Conservation (phyloP, 2,888 invertebrate species). For the Lysandra coridon region DNA sequence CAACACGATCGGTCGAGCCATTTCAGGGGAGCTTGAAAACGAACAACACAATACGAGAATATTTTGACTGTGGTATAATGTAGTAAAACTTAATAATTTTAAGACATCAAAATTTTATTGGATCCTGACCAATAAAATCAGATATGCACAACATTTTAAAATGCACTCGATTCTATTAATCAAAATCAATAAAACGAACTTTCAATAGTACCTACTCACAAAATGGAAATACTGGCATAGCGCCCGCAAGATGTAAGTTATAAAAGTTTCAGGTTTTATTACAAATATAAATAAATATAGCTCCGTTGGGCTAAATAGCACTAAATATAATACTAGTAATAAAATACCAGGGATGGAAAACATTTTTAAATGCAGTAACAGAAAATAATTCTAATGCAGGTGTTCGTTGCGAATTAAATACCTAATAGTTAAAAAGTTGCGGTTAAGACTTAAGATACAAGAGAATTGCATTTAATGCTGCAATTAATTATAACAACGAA, state of each 20-base stretch:
- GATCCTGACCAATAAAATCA: neutral
- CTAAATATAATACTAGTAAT: constrained; percentile 11
- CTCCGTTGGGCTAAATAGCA: constrained; percentile 1
- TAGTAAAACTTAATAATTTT: neutral
- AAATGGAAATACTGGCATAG: neutral
- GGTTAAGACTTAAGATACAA: neutral
- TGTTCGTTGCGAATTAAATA: neutral
- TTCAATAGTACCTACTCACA: neutral
- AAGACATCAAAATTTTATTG: neutral
- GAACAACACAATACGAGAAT: no score
- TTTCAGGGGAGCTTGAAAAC: no score
- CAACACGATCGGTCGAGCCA: no score
- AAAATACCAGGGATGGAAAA: constrained; percentile 11
- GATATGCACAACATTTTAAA: neutral
- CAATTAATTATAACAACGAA: neutral
- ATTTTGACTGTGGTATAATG: no score
- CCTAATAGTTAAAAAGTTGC: neutral
- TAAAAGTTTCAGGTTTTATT: constrained; percentile 20
- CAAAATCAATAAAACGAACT: constrained; percentile 5
- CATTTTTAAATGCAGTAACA: neutral
- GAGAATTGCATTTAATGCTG: neutral
- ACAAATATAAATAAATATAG: constrained; percentile 24
- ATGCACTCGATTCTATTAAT: neutral
- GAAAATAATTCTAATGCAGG: no score
- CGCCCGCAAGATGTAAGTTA: constrained; percentile 11